Evolutionary conservation across 2,113 vertebrate species (phyloP).

Genomic region (Lota lota): DNA sequence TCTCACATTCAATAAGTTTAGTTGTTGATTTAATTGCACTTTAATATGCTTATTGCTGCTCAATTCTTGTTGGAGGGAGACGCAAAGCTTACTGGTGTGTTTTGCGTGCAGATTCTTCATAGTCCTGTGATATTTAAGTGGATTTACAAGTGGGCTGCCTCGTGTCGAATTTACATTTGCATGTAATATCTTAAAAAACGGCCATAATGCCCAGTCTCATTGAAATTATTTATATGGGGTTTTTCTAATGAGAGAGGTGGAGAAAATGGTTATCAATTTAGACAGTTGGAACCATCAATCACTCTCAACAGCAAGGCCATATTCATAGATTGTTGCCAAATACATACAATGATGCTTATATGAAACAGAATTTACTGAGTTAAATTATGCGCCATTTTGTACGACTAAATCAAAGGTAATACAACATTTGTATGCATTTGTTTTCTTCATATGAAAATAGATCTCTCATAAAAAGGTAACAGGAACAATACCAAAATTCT

Average conservation of each 20-base stretch:
- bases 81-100: conserved; percentile 50
- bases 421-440: no score
- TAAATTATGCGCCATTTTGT: not conserved
- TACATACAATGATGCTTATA: not conserved
- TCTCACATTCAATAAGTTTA: conserved; percentile 13
- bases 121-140: conserved; percentile 37
- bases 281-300: not conserved
- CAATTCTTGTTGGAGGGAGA: conserved; percentile 38
- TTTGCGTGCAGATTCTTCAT: conserved; percentile 26
- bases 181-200: conserved; percentile 10
- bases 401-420: not conserved
- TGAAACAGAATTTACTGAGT: not conserved
- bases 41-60: conserved; percentile 22
- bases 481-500: not conserved
- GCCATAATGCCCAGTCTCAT: not conserved
- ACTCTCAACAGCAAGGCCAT: not conserved
- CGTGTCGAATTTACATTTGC: conserved; percentile 6
- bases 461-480: not conserved
- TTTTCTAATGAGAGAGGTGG: not conserved
- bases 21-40: conserved; percentile 47
- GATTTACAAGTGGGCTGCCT: conserved; percentile 15
- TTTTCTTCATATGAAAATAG: not conserved
- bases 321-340: not conserved
- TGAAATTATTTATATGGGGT: not conserved
- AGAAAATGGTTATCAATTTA: not conserved